Evolutionary conservation across 2,113 vertebrate genomes (phyloP).

Genomic region (Dasypus novemcinctus): DNA sequence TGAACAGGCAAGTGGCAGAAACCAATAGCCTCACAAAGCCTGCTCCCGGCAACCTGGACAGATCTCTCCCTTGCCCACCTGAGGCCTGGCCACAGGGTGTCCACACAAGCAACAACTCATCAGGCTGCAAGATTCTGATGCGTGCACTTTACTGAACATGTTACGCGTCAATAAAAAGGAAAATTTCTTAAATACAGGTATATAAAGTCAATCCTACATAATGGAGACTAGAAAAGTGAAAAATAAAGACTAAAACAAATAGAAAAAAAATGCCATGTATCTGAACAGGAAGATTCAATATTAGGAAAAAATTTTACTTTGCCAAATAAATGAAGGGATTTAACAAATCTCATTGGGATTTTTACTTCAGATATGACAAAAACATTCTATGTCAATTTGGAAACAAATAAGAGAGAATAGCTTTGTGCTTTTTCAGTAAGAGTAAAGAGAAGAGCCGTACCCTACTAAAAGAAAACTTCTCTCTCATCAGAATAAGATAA

Average conservation of each 20-base stretch:
- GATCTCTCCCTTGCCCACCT: neutral
- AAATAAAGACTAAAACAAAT: neutral
- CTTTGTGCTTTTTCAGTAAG: neutral
- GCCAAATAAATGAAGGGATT: neutral
- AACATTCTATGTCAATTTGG: neutral
- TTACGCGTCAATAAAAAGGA: neutral
- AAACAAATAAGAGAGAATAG: neutral
- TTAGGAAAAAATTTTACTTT: neutral
- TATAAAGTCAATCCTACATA: neutral
- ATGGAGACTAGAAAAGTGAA: neutral
- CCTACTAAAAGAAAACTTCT: neutral
- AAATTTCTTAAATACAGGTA: neutral
- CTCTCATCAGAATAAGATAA: neutral
- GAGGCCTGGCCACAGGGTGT: neutral
- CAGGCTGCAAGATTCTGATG: neutral
- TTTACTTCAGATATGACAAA: neutral
- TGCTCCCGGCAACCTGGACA: too few relatives aligned
- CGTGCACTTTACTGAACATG: neutral
- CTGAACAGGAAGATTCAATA: neutral
- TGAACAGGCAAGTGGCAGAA: neutral
- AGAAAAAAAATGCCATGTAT: neutral
- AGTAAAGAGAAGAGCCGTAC: neutral
- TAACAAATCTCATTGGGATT: neutral
- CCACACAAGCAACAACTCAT: rapidly evolving
- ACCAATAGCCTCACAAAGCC: neutral